Percentiles rank a stretch among this genome's conserved stretches.
Evolutionary conservation across 2,113 vertebrate species (phyloP).

Genomic region (Octodon degus): DNA sequence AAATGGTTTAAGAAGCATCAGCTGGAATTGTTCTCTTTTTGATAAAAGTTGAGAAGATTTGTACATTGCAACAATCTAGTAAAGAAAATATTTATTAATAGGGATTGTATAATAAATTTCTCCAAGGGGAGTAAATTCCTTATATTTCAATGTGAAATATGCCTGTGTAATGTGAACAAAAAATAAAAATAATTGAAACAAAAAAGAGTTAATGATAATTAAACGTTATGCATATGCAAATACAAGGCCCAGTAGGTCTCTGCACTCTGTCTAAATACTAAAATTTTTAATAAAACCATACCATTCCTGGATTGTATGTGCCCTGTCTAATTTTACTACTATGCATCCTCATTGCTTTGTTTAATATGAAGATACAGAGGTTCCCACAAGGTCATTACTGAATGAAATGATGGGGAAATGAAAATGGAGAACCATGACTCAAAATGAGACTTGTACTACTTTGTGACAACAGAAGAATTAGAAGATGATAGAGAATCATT

Average conservation of each 20-base stretch:
- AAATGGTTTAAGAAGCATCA: neutral
- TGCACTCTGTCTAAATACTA: neutral
- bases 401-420: neutral
- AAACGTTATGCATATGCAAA: neutral
- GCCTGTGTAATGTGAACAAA: neutral
- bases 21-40: neutral
- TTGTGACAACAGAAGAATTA: neutral
- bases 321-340: neutral
- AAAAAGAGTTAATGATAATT: neutral
- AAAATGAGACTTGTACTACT: neutral
- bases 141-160: neutral
- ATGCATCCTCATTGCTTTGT: neutral
- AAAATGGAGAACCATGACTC: neutral
- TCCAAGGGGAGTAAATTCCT: neutral
- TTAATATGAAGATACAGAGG: neutral
- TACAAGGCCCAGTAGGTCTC: neutral
- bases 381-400: neutral
- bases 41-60: neutral
- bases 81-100: neutral
- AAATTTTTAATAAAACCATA: neutral
- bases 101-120: neutral
- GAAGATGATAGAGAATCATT: neutral
- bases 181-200: neutral
- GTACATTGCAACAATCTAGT: neutral
- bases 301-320: neutral